Conservation (phyloP, 2,113 vertebrate genomes). For the Calonectris borealis region DNA sequence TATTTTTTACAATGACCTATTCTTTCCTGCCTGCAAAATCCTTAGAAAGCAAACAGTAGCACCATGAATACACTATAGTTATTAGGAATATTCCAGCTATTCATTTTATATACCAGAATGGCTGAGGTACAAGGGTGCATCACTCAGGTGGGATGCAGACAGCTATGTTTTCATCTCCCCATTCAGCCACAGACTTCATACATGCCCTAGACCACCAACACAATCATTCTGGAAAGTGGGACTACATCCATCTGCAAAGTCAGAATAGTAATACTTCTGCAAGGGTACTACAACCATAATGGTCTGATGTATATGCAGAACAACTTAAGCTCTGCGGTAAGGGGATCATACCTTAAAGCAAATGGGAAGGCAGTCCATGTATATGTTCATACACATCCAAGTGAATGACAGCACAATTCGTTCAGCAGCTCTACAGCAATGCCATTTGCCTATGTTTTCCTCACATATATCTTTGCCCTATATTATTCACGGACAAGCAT, state of each 20-base stretch:
- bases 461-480: background rate
- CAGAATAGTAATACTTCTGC: background rate
- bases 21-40: background rate
- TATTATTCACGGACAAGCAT: background rate
- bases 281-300: background rate
- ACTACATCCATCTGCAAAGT: background rate
- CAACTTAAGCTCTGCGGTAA: background rate
- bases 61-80: background rate
- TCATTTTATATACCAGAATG: background rate
- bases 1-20: background rate
- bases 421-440: background rate
- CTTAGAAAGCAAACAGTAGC: background rate
- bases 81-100: background rate
- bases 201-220: background rate
- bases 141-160: background rate
- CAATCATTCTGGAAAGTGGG: background rate
- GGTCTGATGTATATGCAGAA: background rate
- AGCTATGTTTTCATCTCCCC: background rate
- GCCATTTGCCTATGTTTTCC: background rate
- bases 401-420: background rate
- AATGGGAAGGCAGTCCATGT: background rate
- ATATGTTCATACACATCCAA: background rate
- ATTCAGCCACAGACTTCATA: background rate
- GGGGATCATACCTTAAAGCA: background rate
- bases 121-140: background rate